phyloP scores from a whole-genome alignment of 2,113 vertebrate genomes.

The Pomatorhinus ruficollis region DNA sequence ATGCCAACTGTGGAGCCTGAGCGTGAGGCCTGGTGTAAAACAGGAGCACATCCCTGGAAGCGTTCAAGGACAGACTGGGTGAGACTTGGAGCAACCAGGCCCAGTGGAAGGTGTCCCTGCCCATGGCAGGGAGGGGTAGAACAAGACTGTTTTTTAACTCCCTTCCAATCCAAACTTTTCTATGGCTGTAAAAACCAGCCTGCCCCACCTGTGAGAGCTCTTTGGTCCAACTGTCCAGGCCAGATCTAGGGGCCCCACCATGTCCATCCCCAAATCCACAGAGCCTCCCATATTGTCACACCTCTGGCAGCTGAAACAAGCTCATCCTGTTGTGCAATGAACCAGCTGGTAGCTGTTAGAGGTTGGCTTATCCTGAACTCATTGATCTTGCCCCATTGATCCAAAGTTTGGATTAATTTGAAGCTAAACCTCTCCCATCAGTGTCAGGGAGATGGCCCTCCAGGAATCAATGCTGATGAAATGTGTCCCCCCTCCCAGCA shows the following conservation, averaged over 20 bases:
- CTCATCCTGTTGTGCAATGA: neutral
- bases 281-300: fast-evolving
- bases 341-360: neutral
- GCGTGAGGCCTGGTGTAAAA: fast-evolving
- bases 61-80: neutral
- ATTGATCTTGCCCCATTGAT: neutral
- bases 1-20: neutral
- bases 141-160: neutral
- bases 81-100: neutral
- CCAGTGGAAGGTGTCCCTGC: neutral
- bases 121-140: neutral
- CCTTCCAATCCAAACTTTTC: neutral
- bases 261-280: neutral
- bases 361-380: neutral
- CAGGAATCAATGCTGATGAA: neutral
- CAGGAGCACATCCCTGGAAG: neutral
- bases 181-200: neutral
- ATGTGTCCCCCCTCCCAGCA: neutral
- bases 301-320: neutral
- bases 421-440: neutral
- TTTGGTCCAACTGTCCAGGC: neutral
- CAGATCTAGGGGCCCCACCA: neutral
- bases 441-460: neutral
- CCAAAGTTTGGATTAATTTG: neutral
- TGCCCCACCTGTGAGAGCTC: neutral